Conservation (phyloP, 1,140 invertebrate genomes). For the Spodoptera litura region DNA sequence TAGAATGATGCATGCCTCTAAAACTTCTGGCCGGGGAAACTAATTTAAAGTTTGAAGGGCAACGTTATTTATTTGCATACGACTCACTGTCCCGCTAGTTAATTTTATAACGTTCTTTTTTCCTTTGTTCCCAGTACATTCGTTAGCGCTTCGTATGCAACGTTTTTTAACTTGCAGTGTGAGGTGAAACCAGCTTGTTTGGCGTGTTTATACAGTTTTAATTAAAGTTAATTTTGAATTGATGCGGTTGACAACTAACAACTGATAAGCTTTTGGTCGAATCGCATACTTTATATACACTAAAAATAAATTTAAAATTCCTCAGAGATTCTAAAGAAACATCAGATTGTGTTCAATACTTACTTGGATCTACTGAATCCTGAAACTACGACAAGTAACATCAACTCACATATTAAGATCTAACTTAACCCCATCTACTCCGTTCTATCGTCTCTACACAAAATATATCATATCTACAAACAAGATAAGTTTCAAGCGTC, state of each 20-base stretch:
- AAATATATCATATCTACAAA: slow-evolving; percentile 22
- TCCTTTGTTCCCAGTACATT: slow-evolving; percentile 8
- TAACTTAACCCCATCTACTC: too few species aligned
- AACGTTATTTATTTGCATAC: slow-evolving; percentile 53
- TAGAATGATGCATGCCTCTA: slow-evolving; percentile 45
- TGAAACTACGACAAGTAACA: too few species aligned
- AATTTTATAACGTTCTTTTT: slow-evolving; percentile 13
- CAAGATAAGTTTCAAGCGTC: slow-evolving; percentile 19
- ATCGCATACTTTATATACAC: not conserved
- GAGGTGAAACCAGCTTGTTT: too few species aligned
- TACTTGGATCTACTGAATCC: too few species aligned
- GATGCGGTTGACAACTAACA: too few species aligned
- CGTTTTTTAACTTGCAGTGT: not conserved
- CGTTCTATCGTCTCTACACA: not conserved
- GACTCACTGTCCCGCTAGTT: slow-evolving; percentile 43
- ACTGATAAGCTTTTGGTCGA: too few species aligned
- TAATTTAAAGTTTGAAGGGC: slow-evolving; percentile 60
- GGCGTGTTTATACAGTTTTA: too few species aligned
- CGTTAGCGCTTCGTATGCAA: slow-evolving; percentile 5
- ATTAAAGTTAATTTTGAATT: too few species aligned
- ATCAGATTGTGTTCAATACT: too few species aligned
- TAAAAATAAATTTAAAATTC: not conserved
- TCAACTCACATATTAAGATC: too few species aligned
- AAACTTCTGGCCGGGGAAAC: slow-evolving; percentile 50
- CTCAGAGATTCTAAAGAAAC: not conserved